phyloP scores from a whole-genome alignment of 2,113 vertebrate genomes.

The Dendropsophus ebraccatus region DNA sequence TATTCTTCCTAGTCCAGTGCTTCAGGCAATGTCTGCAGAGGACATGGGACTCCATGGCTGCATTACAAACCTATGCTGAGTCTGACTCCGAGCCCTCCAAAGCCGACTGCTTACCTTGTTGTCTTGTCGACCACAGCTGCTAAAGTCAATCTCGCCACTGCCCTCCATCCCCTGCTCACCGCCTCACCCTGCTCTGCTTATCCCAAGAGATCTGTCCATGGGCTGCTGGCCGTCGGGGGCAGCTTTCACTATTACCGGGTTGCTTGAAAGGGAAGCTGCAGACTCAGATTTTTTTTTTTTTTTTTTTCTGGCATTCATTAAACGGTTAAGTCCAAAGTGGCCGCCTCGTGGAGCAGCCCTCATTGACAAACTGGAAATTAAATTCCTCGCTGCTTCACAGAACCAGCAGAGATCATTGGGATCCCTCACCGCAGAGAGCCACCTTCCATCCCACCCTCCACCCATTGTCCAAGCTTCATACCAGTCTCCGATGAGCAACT shows the following conservation, averaged over 20 bases:
- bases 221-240: background rate
- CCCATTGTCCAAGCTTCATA: background rate
- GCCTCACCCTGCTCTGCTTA: conserved; percentile 15
- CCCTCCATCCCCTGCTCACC: background rate
- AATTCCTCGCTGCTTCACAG: background rate
- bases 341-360: background rate
- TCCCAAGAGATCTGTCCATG: background rate
- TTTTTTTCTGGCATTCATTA: background rate
- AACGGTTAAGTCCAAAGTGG: conserved; percentile 3
- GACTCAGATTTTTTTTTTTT: conserved; percentile 7
- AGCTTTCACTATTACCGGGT: conserved; percentile 22
- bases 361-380: conserved; percentile 7
- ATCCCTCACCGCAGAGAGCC: background rate
- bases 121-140: conserved; percentile 47
- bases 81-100: conserved; percentile 5
- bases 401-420: background rate
- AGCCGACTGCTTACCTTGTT: conserved; percentile 9
- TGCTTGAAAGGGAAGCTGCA: conserved; percentile 20
- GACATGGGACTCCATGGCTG: conserved; percentile 29
- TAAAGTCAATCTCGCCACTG: conserved; percentile 22
- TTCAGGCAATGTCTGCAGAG: conserved; percentile 60
- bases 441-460: background rate
- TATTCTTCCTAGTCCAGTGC: conserved; percentile 65
- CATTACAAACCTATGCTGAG: background rate
- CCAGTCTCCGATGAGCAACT: background rate